Percentiles rank a stretch among this genome's conserved stretches.
These are phyloP conservation scores for Oeneis ivallda DNA, from an alignment of 2,888 invertebrate species.

Conservation along the genomic window DNA sequence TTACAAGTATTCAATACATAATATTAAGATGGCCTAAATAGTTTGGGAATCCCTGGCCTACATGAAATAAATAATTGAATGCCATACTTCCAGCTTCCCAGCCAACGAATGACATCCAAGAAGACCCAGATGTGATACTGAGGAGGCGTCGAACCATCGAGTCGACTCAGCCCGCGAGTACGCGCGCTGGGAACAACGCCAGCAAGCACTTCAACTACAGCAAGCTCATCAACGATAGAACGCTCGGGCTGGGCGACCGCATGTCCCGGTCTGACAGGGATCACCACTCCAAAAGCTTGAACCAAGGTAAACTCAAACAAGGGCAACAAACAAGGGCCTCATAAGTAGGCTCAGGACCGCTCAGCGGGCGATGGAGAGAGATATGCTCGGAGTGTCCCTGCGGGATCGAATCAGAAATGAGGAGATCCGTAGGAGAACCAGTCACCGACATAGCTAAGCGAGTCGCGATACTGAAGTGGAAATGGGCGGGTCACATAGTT, in stretches of 20 bases:
- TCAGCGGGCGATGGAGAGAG: no score
- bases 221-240: constrained; percentile 88
- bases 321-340: neutral
- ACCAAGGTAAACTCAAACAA: constrained; percentile 53
- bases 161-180: constrained; percentile 65
- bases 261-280: constrained; percentile 57
- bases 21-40: no score
- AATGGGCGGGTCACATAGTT: no score
- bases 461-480: no score
- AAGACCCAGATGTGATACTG: constrained; percentile 56
- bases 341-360: no score
- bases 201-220: constrained; percentile 91
- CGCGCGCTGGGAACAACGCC: constrained; percentile 64
- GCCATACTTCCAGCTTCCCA: constrained; percentile 30
- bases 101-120: constrained; percentile 50
- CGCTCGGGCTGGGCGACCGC: constrained; percentile 41
- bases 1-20: no score
- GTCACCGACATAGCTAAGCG: no score
- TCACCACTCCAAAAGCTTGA: constrained; percentile 62
- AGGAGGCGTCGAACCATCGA: constrained; percentile 74
- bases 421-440: no score
- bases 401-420: no score
- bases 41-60: no score
- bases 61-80: no score
- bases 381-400: no score